Conservation (phyloP, 2,888 invertebrate genomes). For the Tenodera sinensis region DNA sequence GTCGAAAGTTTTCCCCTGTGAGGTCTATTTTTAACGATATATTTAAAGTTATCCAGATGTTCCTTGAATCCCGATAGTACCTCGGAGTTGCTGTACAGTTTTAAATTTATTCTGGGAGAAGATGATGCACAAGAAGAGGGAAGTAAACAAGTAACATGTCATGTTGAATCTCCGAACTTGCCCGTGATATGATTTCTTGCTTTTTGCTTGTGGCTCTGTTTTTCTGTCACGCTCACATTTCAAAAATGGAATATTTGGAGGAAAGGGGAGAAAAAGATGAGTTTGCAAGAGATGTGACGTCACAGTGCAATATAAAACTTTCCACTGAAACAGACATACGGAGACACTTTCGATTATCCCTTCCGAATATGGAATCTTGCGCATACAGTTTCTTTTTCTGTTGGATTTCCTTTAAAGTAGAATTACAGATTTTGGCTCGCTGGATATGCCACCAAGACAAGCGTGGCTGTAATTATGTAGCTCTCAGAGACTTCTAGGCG, state of each 20-base stretch:
- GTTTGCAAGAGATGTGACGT: neutral
- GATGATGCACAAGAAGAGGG: neutral
- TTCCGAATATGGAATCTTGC: too few species aligned
- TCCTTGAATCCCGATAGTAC: neutral
- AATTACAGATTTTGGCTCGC: too few species aligned
- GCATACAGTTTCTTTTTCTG: too few species aligned
- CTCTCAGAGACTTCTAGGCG: too few species aligned
- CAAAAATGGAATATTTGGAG: neutral
- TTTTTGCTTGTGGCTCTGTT: neutral
- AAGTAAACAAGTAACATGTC: neutral
- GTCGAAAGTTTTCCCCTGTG: too few species aligned
- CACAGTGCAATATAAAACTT: neutral
- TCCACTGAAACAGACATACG: neutral
- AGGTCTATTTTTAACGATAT: too few species aligned
- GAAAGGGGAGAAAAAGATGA: neutral
- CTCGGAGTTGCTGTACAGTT: neutral
- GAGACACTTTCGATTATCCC: neutral
- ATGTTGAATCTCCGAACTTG: neutral
- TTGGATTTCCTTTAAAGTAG: too few species aligned
- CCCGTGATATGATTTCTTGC: slow-evolving; percentile 6
- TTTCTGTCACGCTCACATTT: neutral
- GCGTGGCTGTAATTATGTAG: too few species aligned
- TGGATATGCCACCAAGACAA: too few species aligned
- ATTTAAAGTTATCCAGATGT: neutral
- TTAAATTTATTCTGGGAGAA: neutral